phyloP scores from a whole-genome alignment of 2,113 vertebrate genomes.

The Leptodactylus fuscus region DNA sequence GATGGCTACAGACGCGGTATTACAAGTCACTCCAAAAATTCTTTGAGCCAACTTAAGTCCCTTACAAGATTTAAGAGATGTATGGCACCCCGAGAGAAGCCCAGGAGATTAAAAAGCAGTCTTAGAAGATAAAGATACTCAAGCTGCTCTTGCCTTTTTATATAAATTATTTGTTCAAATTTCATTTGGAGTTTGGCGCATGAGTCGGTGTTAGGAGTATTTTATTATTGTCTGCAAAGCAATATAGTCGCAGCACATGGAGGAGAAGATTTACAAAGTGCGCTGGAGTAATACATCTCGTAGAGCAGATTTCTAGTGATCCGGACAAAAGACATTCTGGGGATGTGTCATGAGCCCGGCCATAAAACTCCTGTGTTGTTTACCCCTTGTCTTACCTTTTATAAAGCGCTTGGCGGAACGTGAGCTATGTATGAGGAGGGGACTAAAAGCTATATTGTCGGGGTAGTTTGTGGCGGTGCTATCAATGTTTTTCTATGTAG shows the following conservation, averaged over 20 bases:
- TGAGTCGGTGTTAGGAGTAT: conserved; percentile 31
- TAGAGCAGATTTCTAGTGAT: background rate
- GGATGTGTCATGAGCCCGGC: background rate
- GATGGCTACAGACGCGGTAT: conserved; percentile 23
- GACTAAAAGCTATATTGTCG: too few relatives aligned
- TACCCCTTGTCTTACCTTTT: background rate
- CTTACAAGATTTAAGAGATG: conserved; percentile 47
- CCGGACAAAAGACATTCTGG: background rate
- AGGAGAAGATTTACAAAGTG: conserved; percentile 40
- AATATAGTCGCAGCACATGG: conserved; percentile 26
- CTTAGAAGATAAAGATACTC: conserved; percentile 45
- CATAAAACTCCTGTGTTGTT: background rate
- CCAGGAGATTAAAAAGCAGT: conserved; percentile 49
- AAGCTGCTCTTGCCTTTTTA: conserved; percentile 42
- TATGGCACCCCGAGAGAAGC: conserved; percentile 36
- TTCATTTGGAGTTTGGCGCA: conserved; percentile 45
- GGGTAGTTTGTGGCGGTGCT: too few relatives aligned
- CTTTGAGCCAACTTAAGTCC: conserved; percentile 45
- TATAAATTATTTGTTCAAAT: conserved; percentile 50
- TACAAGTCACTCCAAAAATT: conserved; percentile 44
- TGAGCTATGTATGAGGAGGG: too few relatives aligned
- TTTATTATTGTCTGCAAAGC: conserved; percentile 46
- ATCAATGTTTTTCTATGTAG: too few relatives aligned
- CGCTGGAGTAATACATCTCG: conserved; percentile 25
- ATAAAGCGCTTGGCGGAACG: too few relatives aligned